Evolutionary conservation across 2,113 vertebrate genomes (phyloP).

Genomic region (Parus major): DNA sequence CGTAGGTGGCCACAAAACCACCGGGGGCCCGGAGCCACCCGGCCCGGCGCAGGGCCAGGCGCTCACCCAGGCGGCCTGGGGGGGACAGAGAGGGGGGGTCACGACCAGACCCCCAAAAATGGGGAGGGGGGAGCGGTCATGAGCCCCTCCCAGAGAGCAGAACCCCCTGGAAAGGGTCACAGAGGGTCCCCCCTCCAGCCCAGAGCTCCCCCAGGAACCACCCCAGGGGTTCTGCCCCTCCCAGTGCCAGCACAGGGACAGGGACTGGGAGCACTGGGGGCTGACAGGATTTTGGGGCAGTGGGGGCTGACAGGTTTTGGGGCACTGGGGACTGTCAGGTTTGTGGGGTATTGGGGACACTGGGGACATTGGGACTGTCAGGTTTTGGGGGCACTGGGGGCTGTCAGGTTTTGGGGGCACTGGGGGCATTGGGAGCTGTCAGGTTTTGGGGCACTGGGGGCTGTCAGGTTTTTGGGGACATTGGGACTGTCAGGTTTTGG

Average conservation of each 20-base stretch:
- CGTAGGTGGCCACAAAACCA: neutral
- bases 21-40: neutral
- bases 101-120: neutral
- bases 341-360: no score
- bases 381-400: no score
- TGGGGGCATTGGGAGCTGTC: no score
- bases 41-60: neutral
- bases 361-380: no score
- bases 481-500: no score
- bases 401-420: no score
- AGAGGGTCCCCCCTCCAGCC: neutral
- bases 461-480: no score
- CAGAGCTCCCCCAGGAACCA: neutral
- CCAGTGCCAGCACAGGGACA: neutral
- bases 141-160: neutral
- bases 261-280: neutral
- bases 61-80: neutral
- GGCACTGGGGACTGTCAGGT: no score
- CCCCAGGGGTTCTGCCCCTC: neutral
- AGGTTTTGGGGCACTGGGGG: no score
- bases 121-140: fast-evolving
- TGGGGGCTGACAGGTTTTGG: no score
- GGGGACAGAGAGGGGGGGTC: neutral
- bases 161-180: neutral
- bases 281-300: neutral